Evolutionary conservation across 2,113 vertebrate species (phyloP), one percentile per base, ranked within the genome.

Genomic region (Cephalopterus ornatus): DNA sequence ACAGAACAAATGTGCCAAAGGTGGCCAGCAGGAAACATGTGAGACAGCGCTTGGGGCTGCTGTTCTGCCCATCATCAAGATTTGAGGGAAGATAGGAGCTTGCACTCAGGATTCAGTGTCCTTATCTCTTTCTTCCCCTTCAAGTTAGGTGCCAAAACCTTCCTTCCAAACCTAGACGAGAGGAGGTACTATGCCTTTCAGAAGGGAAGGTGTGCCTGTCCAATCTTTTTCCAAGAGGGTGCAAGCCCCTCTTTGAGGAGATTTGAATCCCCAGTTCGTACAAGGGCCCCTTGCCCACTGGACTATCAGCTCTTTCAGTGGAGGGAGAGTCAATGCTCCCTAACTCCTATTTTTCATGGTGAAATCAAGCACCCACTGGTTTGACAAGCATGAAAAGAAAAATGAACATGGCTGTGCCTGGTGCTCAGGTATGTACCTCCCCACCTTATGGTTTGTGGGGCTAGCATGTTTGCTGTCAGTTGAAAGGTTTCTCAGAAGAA

Each of bases 371-470:
- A 93, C 37, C 9, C 13, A 8, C 24, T 41, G 11, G 8, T 41
- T 13, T 68, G 73, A 88, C 4, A 85, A 73, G 12, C 12, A 47
- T 20, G 37, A 76, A 26, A 86, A 66, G 33, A 42, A 50, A 68
- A 70, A 28, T 18, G 49, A 62, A 32, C 41, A 44, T 0, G 14
- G 32, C n/a, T 86, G 28, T 86, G 35, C 30, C 89, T 75, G 28
- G 16, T 85, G 58, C 71, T 65, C 49, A 72, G 58, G 37, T 67
- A 73, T 0, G 0, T 55, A 47, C n/a, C 23, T 79, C 71, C 20
- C 14, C 3, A 3, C 16, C 55, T 58, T 44, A 14, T 26, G 79
- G 41, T 59, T 24, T 0, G 0, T 61, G 53, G 32, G 67, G 32
- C 44, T 37, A 47, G 61, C 39, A 66, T 85, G 26, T 71, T 55